Evolutionary conservation across 2,888 invertebrate species (phyloP), one percentile per base, ranked within the genome.

Genomic region (Itoplectis maculator): DNA sequence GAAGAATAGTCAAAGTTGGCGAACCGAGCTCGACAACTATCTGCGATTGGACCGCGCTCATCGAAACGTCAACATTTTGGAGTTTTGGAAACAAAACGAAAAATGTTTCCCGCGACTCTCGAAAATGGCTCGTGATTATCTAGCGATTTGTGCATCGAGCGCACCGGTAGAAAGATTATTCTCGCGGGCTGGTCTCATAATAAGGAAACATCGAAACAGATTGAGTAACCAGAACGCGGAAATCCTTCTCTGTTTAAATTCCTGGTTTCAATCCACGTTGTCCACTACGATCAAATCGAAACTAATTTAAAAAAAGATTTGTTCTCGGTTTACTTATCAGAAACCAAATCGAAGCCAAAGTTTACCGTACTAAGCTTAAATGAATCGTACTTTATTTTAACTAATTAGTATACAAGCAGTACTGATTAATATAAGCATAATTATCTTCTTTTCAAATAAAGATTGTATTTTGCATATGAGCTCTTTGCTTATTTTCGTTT

Each of bases 91-190:
- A 20, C 40, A 23, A 29, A 76, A 76, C n/a, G 29, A 13, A 18
- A 76, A 61, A 23, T 56, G 35, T 59, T 76, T 68, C 20, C 59
- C 45, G 15, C 37, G 68, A 23, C 65, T 76, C 13, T 2, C 76
- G 18, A n/a, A 13, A 56, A 76, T 76, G 76, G 68, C 76, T 51
- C 66, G 68, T n/a, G 68, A 76, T 68, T 68, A 45, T 7, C 54
- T 76, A 13, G 66, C 68, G 47, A 76, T 76, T 29, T 59, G 68
- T 37, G 76, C 68, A 2, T 76, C 68, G 15, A 76, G 68, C 61
- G 68, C 66, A 8, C 68, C 61, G 18, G 42, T 56, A 5, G 76
- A 76, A 47, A 20, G 76, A 2, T 18, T 68, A 13, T 76, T 76
- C 11, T 76, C 76, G 18, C 59, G 29, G 56, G 76, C 76, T 45